Evolutionary conservation across 2,797 vertebrate genomes (phyloP).

Genomic region (Telmatherina bonti): DNA sequence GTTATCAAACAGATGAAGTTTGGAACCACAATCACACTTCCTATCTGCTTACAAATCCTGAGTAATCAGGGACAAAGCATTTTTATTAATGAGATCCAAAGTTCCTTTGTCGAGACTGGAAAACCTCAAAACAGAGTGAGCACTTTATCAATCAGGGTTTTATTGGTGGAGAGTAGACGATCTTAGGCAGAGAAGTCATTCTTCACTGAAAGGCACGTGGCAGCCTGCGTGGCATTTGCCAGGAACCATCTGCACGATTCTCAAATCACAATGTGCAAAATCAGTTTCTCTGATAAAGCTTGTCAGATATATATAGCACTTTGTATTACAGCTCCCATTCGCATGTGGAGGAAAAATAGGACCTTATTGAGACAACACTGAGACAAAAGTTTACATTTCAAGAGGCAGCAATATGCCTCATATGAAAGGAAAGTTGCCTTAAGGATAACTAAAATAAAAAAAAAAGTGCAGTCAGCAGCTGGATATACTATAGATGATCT

Average conservation of each 20-base stretch:
- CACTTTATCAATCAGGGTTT: neutral
- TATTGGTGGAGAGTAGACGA: neutral
- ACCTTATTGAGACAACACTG: no score
- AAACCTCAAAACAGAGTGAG: neutral
- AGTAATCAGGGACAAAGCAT: neutral
- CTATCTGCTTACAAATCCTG: neutral
- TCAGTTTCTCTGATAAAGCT: no score
- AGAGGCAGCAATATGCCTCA: neutral
- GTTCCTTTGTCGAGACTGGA: neutral
- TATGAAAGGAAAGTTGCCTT: neutral
- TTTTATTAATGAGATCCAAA: neutral
- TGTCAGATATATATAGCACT: no score
- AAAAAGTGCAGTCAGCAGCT: neutral
- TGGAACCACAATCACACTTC: neutral
- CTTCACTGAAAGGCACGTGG: neutral
- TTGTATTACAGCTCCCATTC: no score
- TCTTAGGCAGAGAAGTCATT: neutral
- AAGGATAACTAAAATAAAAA: neutral
- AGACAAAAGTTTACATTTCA: neutral
- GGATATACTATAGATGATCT: neutral
- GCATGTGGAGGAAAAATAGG: no score
- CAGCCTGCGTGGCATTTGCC: neutral
- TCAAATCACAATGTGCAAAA: neutral
- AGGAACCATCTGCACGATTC: neutral
- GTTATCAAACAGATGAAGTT: neutral